A percentile compares a stretch with the other conserved stretches of the same genome.
Conservation (phyloP, 2,113 vertebrate species). For the Oxygymnocypris stewartii region DNA sequence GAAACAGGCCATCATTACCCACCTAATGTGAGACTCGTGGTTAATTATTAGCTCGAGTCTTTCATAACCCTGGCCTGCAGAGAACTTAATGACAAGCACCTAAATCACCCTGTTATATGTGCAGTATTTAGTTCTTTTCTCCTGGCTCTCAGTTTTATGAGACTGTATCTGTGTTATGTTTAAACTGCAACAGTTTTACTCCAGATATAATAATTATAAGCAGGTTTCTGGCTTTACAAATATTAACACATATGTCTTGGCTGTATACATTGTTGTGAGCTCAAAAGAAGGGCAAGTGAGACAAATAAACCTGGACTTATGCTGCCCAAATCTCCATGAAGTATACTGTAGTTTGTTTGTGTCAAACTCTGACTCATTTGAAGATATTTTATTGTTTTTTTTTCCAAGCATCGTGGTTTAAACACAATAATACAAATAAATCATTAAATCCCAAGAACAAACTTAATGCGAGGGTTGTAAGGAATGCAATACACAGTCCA, state of each 20-base stretch:
- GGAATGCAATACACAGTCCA: neutral
- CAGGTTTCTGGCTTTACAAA: neutral
- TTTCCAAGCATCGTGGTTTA: neutral
- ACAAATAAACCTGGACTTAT: neutral
- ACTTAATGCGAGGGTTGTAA: neutral
- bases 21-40: neutral
- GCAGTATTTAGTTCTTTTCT: neutral
- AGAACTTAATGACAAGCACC: neutral
- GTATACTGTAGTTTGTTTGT: neutral
- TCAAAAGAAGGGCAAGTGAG: neutral
- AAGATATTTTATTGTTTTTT: neutral
- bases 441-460: neutral
- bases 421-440: neutral
- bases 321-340: neutral
- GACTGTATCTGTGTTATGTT: neutral
- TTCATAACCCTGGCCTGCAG: neutral
- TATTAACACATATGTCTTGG: constrained; percentile 1
- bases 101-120: neutral
- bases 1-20: neutral
- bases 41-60: constrained; percentile 1
- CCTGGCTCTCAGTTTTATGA: neutral
- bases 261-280: neutral
- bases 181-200: neutral
- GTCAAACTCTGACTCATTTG: neutral
- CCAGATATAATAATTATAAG: neutral